Conservation (phyloP, 2,113 vertebrate species). For the Saiga tatarica region DNA sequence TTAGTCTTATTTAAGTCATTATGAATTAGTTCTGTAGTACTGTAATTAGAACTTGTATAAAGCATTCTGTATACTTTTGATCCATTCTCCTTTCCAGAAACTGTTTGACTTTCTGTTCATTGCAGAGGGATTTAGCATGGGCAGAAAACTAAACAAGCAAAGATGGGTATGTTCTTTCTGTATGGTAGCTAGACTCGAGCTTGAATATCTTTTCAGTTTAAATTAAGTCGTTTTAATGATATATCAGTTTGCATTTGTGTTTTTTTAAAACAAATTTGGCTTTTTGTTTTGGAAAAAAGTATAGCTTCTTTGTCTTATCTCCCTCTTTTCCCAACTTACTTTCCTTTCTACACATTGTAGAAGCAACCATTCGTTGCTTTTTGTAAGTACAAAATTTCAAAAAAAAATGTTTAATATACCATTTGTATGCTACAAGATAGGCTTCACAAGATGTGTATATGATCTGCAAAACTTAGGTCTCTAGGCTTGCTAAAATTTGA, state of each 20-base stretch:
- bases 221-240: background rate
- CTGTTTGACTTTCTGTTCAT: conserved; percentile 14
- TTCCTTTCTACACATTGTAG: background rate
- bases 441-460: background rate
- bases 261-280: background rate
- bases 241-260: background rate
- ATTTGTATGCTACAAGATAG: background rate
- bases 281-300: background rate
- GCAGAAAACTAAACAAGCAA: background rate
- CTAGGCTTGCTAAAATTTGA: background rate
- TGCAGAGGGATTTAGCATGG: background rate
- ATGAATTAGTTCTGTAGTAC: background rate
- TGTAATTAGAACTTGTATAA: background rate
- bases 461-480: background rate
- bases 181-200: background rate
- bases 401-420: background rate
- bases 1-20: background rate
- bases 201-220: background rate
- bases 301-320: background rate
- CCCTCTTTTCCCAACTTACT: background rate
- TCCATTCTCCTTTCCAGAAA: background rate
- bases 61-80: background rate
- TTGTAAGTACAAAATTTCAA: background rate
- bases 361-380: background rate
- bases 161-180: background rate